Evolutionary conservation across 2,888 invertebrate genomes (phyloP).

Genomic region (Habrosyne pyritoides): DNA sequence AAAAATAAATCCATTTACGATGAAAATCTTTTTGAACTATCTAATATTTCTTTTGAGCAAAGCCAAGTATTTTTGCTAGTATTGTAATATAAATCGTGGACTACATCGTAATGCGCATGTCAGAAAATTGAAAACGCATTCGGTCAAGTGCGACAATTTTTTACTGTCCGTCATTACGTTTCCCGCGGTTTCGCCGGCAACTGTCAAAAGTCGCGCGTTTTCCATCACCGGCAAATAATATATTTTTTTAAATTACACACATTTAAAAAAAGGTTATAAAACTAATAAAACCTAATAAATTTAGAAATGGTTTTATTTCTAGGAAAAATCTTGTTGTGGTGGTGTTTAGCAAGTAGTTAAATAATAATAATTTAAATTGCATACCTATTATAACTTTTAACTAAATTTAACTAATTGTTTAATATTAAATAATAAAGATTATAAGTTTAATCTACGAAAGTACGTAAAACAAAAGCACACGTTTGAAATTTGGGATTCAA

Average conservation of each 20-base stretch:
- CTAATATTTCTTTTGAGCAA: too few species aligned
- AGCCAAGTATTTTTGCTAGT: slow-evolving; percentile 1
- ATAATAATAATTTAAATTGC: neutral
- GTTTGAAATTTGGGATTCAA: slow-evolving; percentile 19
- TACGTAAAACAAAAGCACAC: neutral
- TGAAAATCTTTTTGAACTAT: too few species aligned
- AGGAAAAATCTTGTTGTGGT: slow-evolving; percentile 5
- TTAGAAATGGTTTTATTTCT: too few species aligned
- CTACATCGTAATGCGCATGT: slow-evolving; percentile 57
- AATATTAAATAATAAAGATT: neutral
- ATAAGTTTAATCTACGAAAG: too few species aligned
- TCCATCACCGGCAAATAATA: slow-evolving; percentile 8
- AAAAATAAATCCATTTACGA: too few species aligned
- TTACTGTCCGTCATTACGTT: slow-evolving; percentile 61
- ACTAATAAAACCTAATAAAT: slow-evolving; percentile 11
- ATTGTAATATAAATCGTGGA: slow-evolving; percentile 21
- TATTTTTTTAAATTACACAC: slow-evolving; percentile 12
- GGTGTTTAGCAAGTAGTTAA: neutral
- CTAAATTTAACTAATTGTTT: neutral
- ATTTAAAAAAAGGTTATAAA: slow-evolving; percentile 13
- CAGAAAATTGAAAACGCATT: slow-evolving; percentile 49
- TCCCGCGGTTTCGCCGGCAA: slow-evolving; percentile 59
- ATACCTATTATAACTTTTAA: neutral
- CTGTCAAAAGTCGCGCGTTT: slow-evolving; percentile 53
- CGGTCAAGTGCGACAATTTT: slow-evolving; percentile 49